Evolutionary conservation across 2,797 vertebrate genomes (phyloP).

Genomic region (Epinephelus coioides): DNA sequence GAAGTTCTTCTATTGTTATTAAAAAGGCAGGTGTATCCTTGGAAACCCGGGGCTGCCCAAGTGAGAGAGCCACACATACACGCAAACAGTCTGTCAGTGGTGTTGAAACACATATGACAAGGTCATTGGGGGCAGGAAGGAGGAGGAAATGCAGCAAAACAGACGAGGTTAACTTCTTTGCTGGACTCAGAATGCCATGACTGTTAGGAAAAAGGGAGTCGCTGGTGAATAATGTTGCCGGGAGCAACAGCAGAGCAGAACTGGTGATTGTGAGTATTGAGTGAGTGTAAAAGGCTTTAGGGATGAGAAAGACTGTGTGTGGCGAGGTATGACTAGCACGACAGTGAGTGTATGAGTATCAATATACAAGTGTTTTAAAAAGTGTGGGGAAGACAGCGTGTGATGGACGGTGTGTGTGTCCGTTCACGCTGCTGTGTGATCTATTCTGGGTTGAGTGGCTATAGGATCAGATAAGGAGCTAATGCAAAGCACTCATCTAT

Average conservation of each 20-base stretch:
- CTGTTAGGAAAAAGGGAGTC: constrained; percentile 19
- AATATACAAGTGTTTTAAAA: constrained; percentile 22
- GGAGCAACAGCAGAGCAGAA: constrained; percentile 36
- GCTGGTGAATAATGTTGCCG: constrained; percentile 4
- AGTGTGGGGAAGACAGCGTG: constrained; percentile 23
- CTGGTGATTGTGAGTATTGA: constrained; percentile 4
- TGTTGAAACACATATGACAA: constrained; percentile 23
- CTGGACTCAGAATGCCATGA: neutral
- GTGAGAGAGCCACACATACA: constrained; percentile 29
- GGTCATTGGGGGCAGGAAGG: constrained; percentile 23
- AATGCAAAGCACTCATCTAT: constrained; percentile 67
- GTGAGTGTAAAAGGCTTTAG: neutral
- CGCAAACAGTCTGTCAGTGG: constrained; percentile 13
- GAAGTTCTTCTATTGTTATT: constrained; percentile 88
- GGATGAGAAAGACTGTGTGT: constrained; percentile 6
- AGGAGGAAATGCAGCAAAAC: constrained; percentile 30
- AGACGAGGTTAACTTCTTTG: constrained; percentile 3
- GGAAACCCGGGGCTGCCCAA: constrained; percentile 57
- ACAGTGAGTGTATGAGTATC: constrained; percentile 2
- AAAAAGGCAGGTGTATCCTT: constrained; percentile 92
- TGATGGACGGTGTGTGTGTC: constrained; percentile 4
- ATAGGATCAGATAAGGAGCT: constrained; percentile 62
- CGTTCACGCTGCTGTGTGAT: constrained; percentile 3
- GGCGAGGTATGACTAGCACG: constrained; percentile 1
- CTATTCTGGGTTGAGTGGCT: constrained; percentile 48